phyloP scores from a whole-genome alignment of 2,797 vertebrate genomes.

The Tadarida brasiliensis region DNA sequence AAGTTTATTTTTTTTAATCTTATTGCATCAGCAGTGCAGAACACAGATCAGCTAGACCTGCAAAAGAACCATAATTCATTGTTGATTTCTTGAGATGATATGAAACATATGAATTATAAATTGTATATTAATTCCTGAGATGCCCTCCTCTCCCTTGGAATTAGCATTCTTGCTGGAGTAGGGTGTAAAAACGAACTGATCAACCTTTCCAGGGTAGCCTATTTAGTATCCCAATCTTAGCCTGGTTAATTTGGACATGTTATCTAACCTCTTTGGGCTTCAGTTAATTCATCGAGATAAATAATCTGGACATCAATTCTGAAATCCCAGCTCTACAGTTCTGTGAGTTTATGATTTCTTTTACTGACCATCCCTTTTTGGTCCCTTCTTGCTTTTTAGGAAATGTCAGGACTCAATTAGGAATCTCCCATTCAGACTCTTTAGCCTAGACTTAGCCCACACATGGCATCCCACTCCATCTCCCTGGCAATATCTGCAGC shows the following conservation, averaged over 20 bases:
- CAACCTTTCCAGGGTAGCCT: background rate
- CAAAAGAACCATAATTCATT: constrained; percentile 53
- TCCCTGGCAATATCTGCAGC: background rate
- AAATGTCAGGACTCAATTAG: background rate
- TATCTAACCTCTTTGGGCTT: constrained; percentile 6
- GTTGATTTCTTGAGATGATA: constrained; percentile 69
- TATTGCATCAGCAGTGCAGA: constrained; percentile 83
- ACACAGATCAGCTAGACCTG: constrained; percentile 64
- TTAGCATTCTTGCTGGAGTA: constrained; percentile 7
- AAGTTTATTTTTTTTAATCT: constrained; percentile 84
- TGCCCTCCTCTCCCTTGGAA: background rate
- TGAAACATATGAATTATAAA: constrained; percentile 73
- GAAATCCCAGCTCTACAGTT: background rate
- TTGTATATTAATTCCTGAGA: constrained; percentile 16
- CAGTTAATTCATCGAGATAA: background rate
- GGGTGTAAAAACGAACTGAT: background rate
- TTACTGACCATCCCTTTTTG: background rate
- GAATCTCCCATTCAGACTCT: background rate
- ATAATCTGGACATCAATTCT: background rate
- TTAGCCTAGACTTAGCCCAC: background rate
- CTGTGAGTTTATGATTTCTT: background rate
- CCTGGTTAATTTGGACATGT: background rate
- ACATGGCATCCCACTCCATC: rapidly evolving
- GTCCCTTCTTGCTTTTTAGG: background rate
- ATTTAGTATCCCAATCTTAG: background rate